A percentile compares a stretch with the other conserved stretches of the same genome.
Conservation (phyloP, 2,888 invertebrate species). For the Drosophila tripunctata region DNA sequence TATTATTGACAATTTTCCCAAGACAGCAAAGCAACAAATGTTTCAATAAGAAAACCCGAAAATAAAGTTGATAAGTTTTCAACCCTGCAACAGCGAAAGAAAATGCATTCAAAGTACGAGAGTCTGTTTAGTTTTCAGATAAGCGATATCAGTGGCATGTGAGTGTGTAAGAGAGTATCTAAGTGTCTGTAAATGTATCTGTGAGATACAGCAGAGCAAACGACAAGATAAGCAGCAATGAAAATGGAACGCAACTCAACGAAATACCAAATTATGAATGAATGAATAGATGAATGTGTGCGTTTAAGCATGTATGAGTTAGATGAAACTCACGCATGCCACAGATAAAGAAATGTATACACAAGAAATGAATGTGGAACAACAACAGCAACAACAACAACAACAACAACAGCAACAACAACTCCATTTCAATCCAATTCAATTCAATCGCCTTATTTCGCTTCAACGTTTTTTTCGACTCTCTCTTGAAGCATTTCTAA, state of each 20-base stretch:
- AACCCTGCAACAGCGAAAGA: constrained; percentile 14
- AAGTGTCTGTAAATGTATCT: constrained; percentile 30
- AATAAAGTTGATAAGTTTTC: constrained; percentile 13
- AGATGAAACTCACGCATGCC: constrained; percentile 35
- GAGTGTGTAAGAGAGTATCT: constrained; percentile 1
- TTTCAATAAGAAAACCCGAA: constrained; percentile 40
- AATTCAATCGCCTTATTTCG: constrained; percentile 43
- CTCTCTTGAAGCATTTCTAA: constrained; percentile 25
- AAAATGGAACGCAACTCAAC: constrained; percentile 38
- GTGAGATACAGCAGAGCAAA: constrained; percentile 39
- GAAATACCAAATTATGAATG: constrained; percentile 49
- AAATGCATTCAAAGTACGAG: not conserved
- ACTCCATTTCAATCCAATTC: constrained; percentile 27
- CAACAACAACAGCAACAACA: constrained; percentile 8
- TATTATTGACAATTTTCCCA: not conserved
- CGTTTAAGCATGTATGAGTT: not conserved
- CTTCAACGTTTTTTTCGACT: constrained; percentile 20
- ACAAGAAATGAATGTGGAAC: constrained; percentile 23
- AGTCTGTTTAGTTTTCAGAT: constrained; percentile 22
- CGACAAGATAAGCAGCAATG: constrained; percentile 30
- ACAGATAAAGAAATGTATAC: constrained; percentile 39
- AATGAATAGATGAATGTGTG: constrained; percentile 40
- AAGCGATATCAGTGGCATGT: constrained; percentile 40
- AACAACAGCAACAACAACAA: constrained; percentile 5
- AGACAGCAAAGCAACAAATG: constrained; percentile 37